phyloP scores from a whole-genome alignment of 2,888 invertebrate genomes.

The Barypeithes pellucidus region DNA sequence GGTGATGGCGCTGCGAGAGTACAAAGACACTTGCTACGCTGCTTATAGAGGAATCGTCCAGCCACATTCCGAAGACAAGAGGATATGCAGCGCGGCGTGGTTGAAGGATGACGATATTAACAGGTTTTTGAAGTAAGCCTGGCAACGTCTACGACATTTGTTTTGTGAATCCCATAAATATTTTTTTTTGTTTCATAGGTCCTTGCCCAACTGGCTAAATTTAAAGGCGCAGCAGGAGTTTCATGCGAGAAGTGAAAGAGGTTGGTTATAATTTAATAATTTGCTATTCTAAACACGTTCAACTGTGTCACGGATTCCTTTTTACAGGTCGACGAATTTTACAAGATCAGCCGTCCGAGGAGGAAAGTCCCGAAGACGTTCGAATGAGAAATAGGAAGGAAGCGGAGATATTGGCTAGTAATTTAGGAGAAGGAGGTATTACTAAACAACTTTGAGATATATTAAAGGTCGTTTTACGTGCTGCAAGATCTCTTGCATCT shows the following conservation, averaged over 20 bases:
- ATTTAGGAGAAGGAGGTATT: constrained; percentile 84
- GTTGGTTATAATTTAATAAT: constrained; percentile 48
- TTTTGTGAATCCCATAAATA: too few relatives aligned
- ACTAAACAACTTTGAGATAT: too few relatives aligned
- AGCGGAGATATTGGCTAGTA: constrained; percentile 93
- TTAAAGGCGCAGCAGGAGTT: constrained; percentile 73
- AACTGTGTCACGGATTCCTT: not conserved
- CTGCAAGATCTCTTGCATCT: too few relatives aligned
- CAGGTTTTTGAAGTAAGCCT: constrained; percentile 85
- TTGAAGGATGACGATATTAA: constrained; percentile 96
- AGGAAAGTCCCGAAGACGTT: constrained; percentile 86
- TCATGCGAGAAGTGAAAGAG: constrained; percentile 68
- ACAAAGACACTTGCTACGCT: constrained; percentile 82
- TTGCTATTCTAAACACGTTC: too few relatives aligned
- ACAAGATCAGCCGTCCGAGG: constrained; percentile 75
- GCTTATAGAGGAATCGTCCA: constrained; percentile 85
- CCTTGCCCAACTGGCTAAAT: constrained; percentile 86
- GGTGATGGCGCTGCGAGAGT: constrained; percentile 80
- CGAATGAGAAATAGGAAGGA: constrained; percentile 88
- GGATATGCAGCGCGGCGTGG: constrained; percentile 90
- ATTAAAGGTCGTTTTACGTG: too few relatives aligned
- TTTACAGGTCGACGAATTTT: constrained; percentile 58
- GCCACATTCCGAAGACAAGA: constrained; percentile 83
- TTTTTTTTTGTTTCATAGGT: constrained; percentile 69
- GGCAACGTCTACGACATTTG: not conserved